phyloP scores from a whole-genome alignment of 2,113 vertebrate species.

The Hydrochoerus hydrochaeris region DNA sequence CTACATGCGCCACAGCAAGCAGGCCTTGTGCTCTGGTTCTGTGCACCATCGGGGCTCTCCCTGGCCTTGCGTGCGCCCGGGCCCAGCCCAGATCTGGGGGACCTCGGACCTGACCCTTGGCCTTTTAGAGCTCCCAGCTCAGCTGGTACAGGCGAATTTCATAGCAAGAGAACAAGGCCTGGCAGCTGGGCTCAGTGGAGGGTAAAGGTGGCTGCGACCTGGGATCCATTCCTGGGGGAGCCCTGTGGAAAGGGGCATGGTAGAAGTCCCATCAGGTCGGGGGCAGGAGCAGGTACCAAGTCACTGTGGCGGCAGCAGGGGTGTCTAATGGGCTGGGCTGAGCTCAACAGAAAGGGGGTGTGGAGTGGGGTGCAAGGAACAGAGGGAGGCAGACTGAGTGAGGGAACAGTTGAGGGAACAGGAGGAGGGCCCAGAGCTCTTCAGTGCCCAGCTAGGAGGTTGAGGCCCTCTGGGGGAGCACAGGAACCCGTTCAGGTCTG shows the following conservation, averaged over 20 bases:
- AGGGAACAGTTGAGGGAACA: neutral
- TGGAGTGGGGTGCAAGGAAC: neutral
- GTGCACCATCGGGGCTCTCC: neutral
- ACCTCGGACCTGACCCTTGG: neutral
- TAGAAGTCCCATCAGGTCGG: neutral
- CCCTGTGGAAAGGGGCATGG: neutral
- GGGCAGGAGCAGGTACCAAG: neutral
- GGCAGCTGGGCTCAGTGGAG: neutral
- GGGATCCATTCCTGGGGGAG: neutral
- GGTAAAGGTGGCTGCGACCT: neutral
- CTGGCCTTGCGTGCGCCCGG: neutral
- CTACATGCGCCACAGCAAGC: neutral
- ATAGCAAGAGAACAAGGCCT: neutral
- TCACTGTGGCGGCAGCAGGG: neutral
- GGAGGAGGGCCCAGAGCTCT: neutral
- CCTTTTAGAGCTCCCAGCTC: neutral
- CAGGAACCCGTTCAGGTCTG: neutral
- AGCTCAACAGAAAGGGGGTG: neutral
- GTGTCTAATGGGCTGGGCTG: neutral
- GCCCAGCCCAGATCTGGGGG: neutral
- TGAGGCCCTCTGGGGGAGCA: neutral
- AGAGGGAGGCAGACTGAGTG: neutral
- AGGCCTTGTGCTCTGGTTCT: neutral
- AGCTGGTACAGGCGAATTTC: neutral
- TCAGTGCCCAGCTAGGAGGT: neutral